Conservation (phyloP, 35 echinoderm and acorn worm species). For the Ophiothrix spiculata region DNA sequence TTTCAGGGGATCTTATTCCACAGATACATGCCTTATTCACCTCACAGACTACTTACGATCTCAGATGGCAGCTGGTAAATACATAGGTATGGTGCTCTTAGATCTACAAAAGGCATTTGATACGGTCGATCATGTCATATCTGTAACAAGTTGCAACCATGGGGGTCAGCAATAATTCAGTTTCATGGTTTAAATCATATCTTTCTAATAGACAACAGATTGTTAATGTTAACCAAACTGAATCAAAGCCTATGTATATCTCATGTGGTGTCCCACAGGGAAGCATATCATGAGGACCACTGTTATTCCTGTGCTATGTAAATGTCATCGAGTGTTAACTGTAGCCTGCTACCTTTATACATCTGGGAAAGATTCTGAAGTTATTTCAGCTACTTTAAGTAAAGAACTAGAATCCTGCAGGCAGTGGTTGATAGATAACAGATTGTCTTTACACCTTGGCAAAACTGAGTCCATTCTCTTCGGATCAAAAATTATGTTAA, state of each 20-base stretch:
- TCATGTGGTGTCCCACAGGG: not conserved
- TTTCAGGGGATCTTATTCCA: not conserved
- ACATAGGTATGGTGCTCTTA: not conserved
- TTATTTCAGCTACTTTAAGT: not conserved
- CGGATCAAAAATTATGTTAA: not conserved
- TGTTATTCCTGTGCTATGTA: not conserved
- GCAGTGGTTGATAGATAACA: not conserved
- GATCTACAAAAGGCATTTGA: slow-evolving; percentile 15
- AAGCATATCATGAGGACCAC: not conserved
- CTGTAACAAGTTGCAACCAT: not conserved
- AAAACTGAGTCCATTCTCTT: slow-evolving; percentile 3
- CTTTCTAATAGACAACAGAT: not conserved
- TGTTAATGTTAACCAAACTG: not conserved
- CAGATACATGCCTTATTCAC: not conserved
- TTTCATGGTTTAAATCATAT: not conserved
- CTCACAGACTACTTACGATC: not conserved
- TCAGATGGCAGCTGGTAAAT: not conserved
- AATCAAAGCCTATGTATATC: not conserved
- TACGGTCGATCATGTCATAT: not conserved
- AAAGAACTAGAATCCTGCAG: not conserved
- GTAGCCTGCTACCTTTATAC: not conserved
- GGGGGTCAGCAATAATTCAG: not conserved
- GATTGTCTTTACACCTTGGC: slow-evolving; percentile 8
- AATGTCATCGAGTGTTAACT: not conserved
- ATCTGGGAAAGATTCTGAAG: not conserved